phyloP scores from a whole-genome alignment of 1,140 invertebrate genomes.

The Platorchestia sp. region DNA sequence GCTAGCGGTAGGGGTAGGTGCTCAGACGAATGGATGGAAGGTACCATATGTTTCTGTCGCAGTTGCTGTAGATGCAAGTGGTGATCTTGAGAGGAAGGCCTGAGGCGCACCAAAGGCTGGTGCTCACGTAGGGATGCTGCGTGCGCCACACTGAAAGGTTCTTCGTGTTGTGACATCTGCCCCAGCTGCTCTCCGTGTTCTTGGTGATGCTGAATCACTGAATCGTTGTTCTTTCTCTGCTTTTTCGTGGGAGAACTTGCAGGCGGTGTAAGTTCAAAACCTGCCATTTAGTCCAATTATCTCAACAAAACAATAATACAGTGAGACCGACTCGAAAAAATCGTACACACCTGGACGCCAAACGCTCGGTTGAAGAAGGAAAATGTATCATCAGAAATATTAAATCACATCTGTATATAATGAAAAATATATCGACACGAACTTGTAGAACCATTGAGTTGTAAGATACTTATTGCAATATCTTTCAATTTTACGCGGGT shows the following conservation, averaged over 20 bases:
- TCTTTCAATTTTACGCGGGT: too few species aligned
- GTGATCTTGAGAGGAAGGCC: neutral
- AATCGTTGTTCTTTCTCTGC: neutral
- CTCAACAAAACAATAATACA: constrained; percentile 26
- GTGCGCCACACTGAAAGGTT: neutral
- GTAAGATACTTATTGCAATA: too few species aligned
- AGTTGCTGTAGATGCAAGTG: neutral
- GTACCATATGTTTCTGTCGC: neutral
- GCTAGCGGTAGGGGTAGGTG: neutral
- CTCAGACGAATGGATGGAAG: neutral
- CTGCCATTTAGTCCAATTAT: neutral
- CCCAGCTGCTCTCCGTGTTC: neutral
- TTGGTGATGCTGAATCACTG: neutral
- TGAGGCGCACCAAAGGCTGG: neutral
- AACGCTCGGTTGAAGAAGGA: neutral
- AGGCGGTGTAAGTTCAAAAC: neutral
- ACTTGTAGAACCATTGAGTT: too few species aligned
- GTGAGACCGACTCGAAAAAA: neutral
- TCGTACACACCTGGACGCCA: neutral
- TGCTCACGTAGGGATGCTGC: neutral
- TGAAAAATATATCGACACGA: too few species aligned
- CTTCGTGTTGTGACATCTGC: neutral
- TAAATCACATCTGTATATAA: too few species aligned
- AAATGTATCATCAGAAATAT: neutral
- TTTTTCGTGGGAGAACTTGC: constrained; percentile 13